A percentile compares a stretch with the other conserved stretches of the same genome.
Evolutionary conservation across 1,140 invertebrate genomes (phyloP).

Genomic region (Penaeus vannamei): DNA sequence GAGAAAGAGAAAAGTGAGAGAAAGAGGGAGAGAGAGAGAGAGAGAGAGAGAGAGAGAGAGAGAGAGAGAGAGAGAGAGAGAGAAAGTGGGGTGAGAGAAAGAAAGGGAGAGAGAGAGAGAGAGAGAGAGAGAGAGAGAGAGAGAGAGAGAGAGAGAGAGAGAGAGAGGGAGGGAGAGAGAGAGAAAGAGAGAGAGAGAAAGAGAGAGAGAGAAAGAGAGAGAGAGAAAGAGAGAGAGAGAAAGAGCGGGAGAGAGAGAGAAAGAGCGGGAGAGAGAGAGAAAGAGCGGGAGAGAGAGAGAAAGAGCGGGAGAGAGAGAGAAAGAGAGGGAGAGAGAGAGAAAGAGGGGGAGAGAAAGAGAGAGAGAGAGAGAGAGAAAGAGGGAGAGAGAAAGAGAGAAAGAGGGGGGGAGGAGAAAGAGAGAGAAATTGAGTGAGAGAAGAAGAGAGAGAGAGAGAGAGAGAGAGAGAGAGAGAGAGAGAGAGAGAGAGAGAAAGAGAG

Average conservation of each 20-base stretch:
- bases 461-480: not conserved
- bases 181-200: not conserved
- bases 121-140: not conserved
- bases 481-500: not conserved
- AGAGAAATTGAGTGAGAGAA: not conserved
- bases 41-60: not conserved
- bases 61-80: no score
- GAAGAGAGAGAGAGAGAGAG: not conserved
- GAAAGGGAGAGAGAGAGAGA: not conserved
- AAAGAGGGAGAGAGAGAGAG: constrained; percentile 5
- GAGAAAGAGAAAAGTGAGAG: not conserved
- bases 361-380: no score
- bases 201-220: not conserved
- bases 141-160: not conserved
- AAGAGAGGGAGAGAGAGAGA: constrained; percentile 26
- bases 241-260: no score
- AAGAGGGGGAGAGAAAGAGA: no score
- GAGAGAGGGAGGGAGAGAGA: not conserved
- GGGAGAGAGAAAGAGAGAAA: no score
- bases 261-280: no score
- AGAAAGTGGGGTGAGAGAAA: no score
- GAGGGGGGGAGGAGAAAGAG: no score
- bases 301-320: not conserved
- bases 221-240: no score
- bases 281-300: no score